These are phyloP conservation scores for Linnaemya tessellans DNA, from an alignment of 2,888 invertebrate genomes.

Conservation along the genomic window DNA sequence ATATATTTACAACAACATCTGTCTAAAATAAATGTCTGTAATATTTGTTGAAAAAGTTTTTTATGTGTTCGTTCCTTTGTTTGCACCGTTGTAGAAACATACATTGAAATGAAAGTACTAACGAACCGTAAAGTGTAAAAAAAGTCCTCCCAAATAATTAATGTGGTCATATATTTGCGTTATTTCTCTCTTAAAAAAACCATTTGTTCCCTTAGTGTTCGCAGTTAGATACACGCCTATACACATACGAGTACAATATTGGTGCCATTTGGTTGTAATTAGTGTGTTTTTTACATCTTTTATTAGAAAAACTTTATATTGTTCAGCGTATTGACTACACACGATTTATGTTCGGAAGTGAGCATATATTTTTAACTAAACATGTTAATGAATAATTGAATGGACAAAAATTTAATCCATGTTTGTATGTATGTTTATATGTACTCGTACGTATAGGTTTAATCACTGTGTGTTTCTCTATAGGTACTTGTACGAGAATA, in stretches of 20 bases:
- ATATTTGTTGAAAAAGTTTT: constrained; percentile 65
- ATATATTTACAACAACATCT: constrained; percentile 54
- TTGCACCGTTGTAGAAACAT: not conserved
- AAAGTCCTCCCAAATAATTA: constrained; percentile 63
- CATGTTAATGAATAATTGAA: not conserved
- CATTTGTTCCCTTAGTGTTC: constrained; percentile 27
- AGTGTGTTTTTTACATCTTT: constrained; percentile 61
- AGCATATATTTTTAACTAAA: not conserved
- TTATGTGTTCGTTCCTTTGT: constrained; percentile 22
- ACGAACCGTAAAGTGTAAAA: constrained; percentile 49
- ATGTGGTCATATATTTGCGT: constrained; percentile 68
- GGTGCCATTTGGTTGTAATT: constrained; percentile 68
- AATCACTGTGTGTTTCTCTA: not conserved
- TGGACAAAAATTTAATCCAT: not conserved
- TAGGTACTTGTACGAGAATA: too few relatives aligned
- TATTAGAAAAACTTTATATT: constrained; percentile 51
- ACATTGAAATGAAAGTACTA: constrained; percentile 32
- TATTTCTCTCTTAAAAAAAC: constrained; percentile 47
- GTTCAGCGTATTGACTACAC: constrained; percentile 39
- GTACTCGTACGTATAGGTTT: not conserved
- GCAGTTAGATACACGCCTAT: not conserved
- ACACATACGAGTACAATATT: constrained; percentile 34
- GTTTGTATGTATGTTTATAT: not conserved
- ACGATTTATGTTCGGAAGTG: not conserved
- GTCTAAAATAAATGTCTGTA: constrained; percentile 63